Evolutionary conservation across 2,113 vertebrate species (phyloP), one percentile per base, ranked within the genome.

Genomic region (Apistogramma diplotaenia): DNA sequence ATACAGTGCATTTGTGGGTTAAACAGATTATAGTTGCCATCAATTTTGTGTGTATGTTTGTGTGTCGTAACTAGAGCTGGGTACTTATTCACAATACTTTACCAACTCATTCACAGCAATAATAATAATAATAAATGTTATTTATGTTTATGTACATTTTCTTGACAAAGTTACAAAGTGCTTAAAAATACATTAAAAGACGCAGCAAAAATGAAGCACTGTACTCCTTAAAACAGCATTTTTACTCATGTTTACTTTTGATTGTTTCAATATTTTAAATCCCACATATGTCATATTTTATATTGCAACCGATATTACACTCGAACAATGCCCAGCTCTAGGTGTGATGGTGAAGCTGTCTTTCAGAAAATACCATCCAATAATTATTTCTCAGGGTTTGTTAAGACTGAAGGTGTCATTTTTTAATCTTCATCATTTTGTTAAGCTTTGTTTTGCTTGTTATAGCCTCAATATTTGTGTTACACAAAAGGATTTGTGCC

Each of bases 301-400:
- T 40, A 67, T 5, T 67, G 40, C 37, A 46, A 2, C 43, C 46
- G 27, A 46, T 27, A 27, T 15, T 27, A 67, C 49, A 3, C 15
- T 5, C 19, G 23, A 67, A 67, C 61, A 67, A 27, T 46, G 5
- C 21, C 37, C 8, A 46, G 23, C 23, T 67, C 62, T 18, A 46
- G 23, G 25, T 27, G 37, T 46, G 23, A 46, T 7, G 37, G 8
- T 46, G 5, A 16, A 6, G 6, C 18, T 27, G 8, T 67, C n/a
- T 65, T 65, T n/a, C 60, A 0, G 2, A 37, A 43, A 21, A 65
- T 65, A 43, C 25, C 35, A 65, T 43, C 37, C 23, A 27, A 46
- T n/a, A 40, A 43, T n/a, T 5, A 33, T 54, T 43, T 12, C 73
- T 87, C 85, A 81, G 81, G 77, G 53, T 74, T 76, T 72, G 9